phyloP scores from a whole-genome alignment of 2,797 vertebrate species.

The Cirrhinus molitorella region DNA sequence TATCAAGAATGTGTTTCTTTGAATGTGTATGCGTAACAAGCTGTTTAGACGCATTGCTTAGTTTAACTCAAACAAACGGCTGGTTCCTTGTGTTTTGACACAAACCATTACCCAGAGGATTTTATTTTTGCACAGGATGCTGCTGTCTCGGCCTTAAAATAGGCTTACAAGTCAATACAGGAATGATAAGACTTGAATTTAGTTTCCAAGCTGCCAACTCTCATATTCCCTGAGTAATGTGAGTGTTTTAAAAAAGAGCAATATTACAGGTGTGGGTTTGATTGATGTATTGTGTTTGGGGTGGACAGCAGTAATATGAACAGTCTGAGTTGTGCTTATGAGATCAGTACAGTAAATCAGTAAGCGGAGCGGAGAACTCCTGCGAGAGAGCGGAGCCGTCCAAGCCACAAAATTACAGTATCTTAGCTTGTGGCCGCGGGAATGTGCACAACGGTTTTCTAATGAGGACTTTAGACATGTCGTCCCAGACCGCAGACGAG shows the following conservation, averaged over 20 bases:
- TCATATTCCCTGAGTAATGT: not conserved
- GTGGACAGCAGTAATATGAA: slow-evolving; percentile 51
- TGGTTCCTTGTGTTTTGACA: slow-evolving; percentile 22
- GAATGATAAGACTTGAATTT: slow-evolving; percentile 41
- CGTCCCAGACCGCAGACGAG: slow-evolving; percentile 72
- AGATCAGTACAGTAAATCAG: slow-evolving; percentile 59
- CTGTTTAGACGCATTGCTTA: not conserved
- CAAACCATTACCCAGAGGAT: slow-evolving; percentile 6
- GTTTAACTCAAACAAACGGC: slow-evolving; percentile 9
- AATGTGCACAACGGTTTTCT: slow-evolving; percentile 77
- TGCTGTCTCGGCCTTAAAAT: not conserved
- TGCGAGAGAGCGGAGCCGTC: slow-evolving; percentile 68
- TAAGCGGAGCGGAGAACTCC: slow-evolving; percentile 67
- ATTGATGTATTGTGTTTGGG: slow-evolving; percentile 35
- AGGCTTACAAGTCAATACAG: not conserved
- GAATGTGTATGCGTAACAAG: slow-evolving; percentile 18
- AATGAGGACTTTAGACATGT: slow-evolving; percentile 77
- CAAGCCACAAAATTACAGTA: slow-evolving; percentile 81
- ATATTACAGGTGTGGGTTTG: slow-evolving; percentile 43
- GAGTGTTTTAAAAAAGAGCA: not conserved
- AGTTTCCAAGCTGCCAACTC: slow-evolving; percentile 22
- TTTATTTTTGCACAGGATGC: slow-evolving; percentile 4
- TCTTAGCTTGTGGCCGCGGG: slow-evolving; percentile 76
- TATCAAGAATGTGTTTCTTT: slow-evolving; percentile 49
- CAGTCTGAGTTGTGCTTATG: slow-evolving; percentile 43